A percentile compares a stretch with the other conserved stretches of the same genome.
Evolutionary conservation across 2,888 invertebrate species (phyloP).

Genomic region (Lathronympha strigana): DNA sequence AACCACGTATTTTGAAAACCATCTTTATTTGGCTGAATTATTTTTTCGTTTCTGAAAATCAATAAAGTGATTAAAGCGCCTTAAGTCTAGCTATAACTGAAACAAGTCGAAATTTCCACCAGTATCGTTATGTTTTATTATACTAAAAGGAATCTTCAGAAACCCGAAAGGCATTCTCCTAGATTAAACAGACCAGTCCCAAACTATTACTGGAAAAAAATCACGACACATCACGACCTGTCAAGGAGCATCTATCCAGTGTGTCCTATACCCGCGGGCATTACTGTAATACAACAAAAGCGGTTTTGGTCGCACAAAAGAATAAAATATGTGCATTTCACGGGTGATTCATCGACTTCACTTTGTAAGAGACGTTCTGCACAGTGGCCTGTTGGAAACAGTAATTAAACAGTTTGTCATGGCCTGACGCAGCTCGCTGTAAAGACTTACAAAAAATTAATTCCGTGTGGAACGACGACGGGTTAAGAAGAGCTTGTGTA

Average conservation of each 20-base stretch:
- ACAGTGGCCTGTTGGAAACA: neutral
- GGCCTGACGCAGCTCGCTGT: too few relatives aligned
- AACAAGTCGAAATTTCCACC: too few relatives aligned
- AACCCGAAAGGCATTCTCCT: neutral
- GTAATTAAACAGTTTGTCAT: neutral
- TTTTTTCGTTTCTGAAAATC: too few relatives aligned
- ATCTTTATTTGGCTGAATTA: too few relatives aligned
- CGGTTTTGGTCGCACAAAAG: slow-evolving; percentile 50
- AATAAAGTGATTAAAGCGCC: too few relatives aligned
- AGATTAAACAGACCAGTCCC: neutral
- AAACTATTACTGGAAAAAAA: slow-evolving; percentile 14
- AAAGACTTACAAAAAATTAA: too few relatives aligned
- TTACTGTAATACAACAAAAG: slow-evolving; percentile 49
- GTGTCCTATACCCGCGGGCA: slow-evolving; percentile 33
- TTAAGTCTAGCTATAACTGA: too few relatives aligned
- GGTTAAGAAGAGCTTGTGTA: too few relatives aligned
- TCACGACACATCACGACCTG: slow-evolving; percentile 25
- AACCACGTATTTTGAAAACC: too few relatives aligned
- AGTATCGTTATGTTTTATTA: too few relatives aligned
- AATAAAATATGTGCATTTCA: slow-evolving; percentile 52
- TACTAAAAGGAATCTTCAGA: too few relatives aligned
- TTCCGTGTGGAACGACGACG: too few relatives aligned
- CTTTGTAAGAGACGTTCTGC: slow-evolving; percentile 41
- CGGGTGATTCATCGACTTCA: slow-evolving; percentile 51
- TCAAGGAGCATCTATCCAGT: slow-evolving; percentile 34